Percentiles rank a stretch among this genome's conserved stretches.
Evolutionary conservation across 2,888 invertebrate species (phyloP).

Genomic region (Erebia palarica): DNA sequence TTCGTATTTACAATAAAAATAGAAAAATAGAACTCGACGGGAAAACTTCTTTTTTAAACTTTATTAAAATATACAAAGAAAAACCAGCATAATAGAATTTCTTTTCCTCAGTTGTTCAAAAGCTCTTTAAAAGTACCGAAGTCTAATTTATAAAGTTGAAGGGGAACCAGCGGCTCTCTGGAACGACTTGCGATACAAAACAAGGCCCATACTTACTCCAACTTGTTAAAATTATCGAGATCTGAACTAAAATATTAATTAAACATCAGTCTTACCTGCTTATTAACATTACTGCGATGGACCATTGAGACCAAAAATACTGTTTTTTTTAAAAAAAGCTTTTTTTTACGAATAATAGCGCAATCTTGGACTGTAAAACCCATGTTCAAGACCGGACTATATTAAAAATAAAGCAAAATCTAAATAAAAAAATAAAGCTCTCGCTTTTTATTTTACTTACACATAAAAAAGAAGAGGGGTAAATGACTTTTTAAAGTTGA

Average conservation of each 20-base stretch:
- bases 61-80: constrained; percentile 33
- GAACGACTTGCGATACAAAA: constrained; percentile 34
- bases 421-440: too few species aligned
- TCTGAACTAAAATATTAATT: constrained; percentile 22
- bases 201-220: constrained; percentile 29
- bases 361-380: too few species aligned
- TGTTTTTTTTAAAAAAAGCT: too few species aligned
- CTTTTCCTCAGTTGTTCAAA: constrained; percentile 37
- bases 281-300: too few species aligned
- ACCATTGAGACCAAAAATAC: too few species aligned
- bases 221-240: constrained; percentile 16
- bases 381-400: too few species aligned
- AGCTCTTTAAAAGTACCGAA: constrained; percentile 39
- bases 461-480: too few species aligned
- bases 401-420: too few species aligned
- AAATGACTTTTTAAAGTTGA: too few species aligned
- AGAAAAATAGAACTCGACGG: not conserved
- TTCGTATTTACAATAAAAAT: constrained; percentile 3
- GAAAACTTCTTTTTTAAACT: constrained; percentile 16
- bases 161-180: constrained; percentile 31
- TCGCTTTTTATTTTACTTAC: too few species aligned
- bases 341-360: too few species aligned
- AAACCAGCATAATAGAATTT: constrained; percentile 37
- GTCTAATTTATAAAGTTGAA: constrained; percentile 41
- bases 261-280: not conserved